phyloP scores from a whole-genome alignment of 2,888 invertebrate genomes.

The Polylopha cassiicola region DNA sequence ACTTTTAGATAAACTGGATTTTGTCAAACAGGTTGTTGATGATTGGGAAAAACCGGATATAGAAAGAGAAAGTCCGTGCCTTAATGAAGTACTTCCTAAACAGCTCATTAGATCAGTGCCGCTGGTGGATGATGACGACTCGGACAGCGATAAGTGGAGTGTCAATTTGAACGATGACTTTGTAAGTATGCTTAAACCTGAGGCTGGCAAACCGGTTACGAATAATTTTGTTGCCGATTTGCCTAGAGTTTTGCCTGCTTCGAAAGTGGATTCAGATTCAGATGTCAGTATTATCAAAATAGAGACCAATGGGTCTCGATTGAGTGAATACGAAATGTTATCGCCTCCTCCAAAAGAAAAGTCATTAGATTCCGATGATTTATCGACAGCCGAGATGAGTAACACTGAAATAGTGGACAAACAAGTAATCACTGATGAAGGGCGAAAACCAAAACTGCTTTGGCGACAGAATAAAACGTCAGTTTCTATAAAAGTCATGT shows the following conservation, averaged over 20 bases:
- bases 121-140: conserved; percentile 41
- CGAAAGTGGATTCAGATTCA: too few relatives aligned
- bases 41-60: conserved; percentile 12
- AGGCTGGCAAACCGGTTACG: background rate
- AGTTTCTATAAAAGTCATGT: conserved; percentile 51
- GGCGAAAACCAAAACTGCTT: conserved; percentile 47
- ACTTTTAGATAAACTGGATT: conserved; percentile 38
- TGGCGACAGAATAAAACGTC: conserved; percentile 55
- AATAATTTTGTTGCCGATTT: too few relatives aligned
- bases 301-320: conserved; percentile 3
- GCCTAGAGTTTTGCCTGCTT: too few relatives aligned
- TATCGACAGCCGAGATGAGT: conserved; percentile 30
- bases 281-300: conserved; percentile 3
- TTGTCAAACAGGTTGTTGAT: conserved; percentile 24
- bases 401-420: conserved; percentile 19
- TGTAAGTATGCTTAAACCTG: conserved; percentile 26
- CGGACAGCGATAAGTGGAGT: conserved; percentile 41
- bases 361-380: conserved; percentile 42
- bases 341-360: conserved; percentile 14
- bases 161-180: conserved; percentile 36
- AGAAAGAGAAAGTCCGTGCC: too few relatives aligned
- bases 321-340: conserved; percentile 18
- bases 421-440: conserved; percentile 24
- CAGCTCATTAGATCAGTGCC: conserved; percentile 47
- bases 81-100: conserved; percentile 31